Evolutionary conservation across 2,888 invertebrate species (phyloP).

Genomic region (Autographa gamma): DNA sequence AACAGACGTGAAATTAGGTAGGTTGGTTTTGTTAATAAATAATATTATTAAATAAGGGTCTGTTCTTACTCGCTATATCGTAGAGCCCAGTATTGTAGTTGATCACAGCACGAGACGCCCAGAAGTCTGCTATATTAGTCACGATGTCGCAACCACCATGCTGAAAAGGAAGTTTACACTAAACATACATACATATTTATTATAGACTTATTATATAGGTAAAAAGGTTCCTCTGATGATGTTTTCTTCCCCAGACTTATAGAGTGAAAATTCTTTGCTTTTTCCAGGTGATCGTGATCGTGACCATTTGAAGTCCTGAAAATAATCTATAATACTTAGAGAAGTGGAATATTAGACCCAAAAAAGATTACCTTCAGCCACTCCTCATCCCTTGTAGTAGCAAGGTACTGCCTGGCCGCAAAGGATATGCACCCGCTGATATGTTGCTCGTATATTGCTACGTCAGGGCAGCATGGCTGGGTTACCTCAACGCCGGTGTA

Average conservation of each 20-base stretch:
- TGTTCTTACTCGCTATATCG: constrained; percentile 84
- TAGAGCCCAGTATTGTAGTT: constrained; percentile 83
- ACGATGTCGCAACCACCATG: constrained; percentile 88
- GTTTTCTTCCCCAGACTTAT: too few species aligned
- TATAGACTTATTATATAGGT: too few species aligned
- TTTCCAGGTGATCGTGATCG: too few species aligned
- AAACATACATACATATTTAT: too few species aligned
- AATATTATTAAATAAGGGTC: too few species aligned
- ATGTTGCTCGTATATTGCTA: constrained; percentile 89
- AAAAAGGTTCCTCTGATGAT: too few species aligned
- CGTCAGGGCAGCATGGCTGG: constrained; percentile 89
- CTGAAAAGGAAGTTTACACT: constrained; percentile 64
- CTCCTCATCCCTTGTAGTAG: constrained; percentile 81
- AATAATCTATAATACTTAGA: too few species aligned
- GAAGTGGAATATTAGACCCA: neutral
- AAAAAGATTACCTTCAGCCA: constrained; percentile 78
- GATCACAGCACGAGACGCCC: constrained; percentile 87
- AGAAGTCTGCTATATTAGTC: constrained; percentile 89
- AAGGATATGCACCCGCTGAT: constrained; percentile 89
- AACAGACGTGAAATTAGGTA: too few species aligned
- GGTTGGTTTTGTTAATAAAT: too few species aligned
- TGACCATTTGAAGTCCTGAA: too few species aligned
- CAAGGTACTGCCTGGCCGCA: constrained; percentile 84
- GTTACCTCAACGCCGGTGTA: constrained; percentile 90
- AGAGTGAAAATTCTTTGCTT: too few species aligned